These are phyloP conservation scores for Hartigia nigra DNA, from an alignment of 2,888 invertebrate genomes.

Conservation along the genomic window DNA sequence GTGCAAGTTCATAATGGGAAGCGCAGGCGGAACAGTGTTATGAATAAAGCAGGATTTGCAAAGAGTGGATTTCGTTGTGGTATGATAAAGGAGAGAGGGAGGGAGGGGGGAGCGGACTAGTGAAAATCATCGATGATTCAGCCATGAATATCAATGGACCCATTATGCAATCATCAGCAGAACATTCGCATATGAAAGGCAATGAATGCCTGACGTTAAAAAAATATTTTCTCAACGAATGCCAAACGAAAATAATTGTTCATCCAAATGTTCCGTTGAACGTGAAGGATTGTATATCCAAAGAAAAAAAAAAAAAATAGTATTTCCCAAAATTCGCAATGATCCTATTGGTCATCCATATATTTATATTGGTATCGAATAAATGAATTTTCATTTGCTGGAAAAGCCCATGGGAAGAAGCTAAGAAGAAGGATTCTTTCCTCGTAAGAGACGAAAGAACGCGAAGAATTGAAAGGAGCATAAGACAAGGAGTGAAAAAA, in stretches of 20 bases:
- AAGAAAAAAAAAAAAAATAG: no score
- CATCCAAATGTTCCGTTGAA: neutral
- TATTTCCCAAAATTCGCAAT: neutral
- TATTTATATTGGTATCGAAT: neutral
- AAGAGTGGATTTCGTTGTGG: neutral
- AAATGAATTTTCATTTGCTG: neutral
- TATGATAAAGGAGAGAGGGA: conserved; percentile 5
- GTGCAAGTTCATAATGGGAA: neutral
- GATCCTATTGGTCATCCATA: neutral
- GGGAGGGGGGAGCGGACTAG: conserved; percentile 33
- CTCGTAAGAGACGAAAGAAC: neutral
- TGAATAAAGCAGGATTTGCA: neutral
- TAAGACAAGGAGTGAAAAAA: neutral
- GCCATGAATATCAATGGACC: neutral
- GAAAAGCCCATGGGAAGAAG: neutral
- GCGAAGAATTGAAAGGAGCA: neutral
- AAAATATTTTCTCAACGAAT: neutral
- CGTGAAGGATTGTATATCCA: neutral
- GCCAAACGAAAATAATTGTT: neutral
- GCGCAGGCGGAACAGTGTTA: neutral
- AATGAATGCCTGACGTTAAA: neutral
- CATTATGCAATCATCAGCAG: neutral
- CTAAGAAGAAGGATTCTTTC: neutral
- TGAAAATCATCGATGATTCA: conserved; percentile 30
- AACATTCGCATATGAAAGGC: neutral